These are phyloP conservation scores for Aporophyla lueneburgensis DNA, from an alignment of 2,888 invertebrate species.

Conservation along the genomic window DNA sequence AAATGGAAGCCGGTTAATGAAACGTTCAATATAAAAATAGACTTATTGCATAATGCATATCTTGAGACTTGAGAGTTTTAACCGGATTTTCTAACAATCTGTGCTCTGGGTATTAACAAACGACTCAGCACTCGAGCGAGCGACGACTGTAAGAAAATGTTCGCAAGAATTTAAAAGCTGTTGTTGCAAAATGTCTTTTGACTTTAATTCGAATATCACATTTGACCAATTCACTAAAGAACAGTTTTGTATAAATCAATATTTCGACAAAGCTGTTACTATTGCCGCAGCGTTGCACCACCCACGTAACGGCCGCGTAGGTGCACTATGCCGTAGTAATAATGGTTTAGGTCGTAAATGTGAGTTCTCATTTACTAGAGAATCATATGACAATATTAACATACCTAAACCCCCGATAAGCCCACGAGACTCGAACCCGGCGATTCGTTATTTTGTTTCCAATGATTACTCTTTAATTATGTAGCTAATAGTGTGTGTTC, in stretches of 20 bases:
- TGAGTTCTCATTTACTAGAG: not conserved
- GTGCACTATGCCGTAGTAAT: not conserved
- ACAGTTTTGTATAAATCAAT: not conserved
- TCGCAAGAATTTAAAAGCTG: conserved; percentile 1
- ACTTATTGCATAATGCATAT: conserved; percentile 11
- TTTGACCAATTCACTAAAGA: not conserved
- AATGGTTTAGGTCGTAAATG: not conserved
- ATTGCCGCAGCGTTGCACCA: not conserved
- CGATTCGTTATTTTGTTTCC: conserved; percentile 28
- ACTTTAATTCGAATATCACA: not conserved
- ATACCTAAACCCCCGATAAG: too few species aligned
- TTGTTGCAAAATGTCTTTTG: not conserved
- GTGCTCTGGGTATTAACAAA: conserved; percentile 1
- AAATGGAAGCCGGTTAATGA: not conserved
- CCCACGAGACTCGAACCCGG: conserved; percentile 2
- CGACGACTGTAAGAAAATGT: not conserved
- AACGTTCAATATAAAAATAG: too few species aligned
- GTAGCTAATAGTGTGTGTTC: conserved; percentile 13
- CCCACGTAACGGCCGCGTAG: not conserved
- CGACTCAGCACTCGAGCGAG: not conserved
- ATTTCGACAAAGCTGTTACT: not conserved
- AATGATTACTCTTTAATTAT: conserved; percentile 40
- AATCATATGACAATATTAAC: not conserved
- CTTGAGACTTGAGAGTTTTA: conserved; percentile 23
- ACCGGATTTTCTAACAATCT: conserved; percentile 4